phyloP scores from a whole-genome alignment of 1,140 invertebrate genomes.

The Reticulitermes speratus region DNA sequence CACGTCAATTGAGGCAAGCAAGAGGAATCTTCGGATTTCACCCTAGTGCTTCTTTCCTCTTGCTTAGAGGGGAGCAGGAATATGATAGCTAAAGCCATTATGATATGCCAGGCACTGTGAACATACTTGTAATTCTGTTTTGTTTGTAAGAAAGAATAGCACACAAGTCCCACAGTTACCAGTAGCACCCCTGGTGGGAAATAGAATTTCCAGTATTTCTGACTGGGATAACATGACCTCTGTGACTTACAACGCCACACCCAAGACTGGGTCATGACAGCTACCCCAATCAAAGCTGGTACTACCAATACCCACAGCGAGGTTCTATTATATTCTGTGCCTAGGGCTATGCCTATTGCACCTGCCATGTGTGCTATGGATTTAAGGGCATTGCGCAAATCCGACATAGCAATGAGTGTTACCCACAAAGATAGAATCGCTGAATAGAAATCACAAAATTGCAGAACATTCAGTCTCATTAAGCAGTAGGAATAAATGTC shows the following conservation, averaged over 20 bases:
- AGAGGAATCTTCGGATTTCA: conserved; percentile 6
- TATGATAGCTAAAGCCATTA: conserved; percentile 77
- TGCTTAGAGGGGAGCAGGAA: conserved; percentile 66
- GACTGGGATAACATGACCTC: conserved; percentile 49
- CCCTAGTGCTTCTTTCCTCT: background rate
- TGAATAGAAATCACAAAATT: conserved; percentile 90
- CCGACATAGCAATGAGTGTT: conserved; percentile 84
- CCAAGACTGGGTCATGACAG: conserved; percentile 65
- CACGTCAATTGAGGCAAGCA: background rate
- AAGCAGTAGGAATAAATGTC: conserved; percentile 67
- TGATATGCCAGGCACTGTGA: conserved; percentile 87
- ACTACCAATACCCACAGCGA: conserved; percentile 78
- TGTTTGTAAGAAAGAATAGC: conserved; percentile 84
- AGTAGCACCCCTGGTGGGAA: conserved; percentile 72
- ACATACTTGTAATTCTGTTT: conserved; percentile 78
- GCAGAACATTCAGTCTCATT: conserved; percentile 67
- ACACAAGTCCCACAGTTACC: conserved; percentile 71
- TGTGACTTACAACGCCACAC: conserved; percentile 56
- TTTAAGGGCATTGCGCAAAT: conserved; percentile 62
- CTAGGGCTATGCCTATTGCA: conserved; percentile 74
- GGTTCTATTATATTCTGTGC: conserved; percentile 80
- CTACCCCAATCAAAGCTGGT: conserved; percentile 68
- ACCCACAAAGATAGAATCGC: conserved; percentile 88
- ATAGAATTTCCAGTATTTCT: conserved; percentile 57
- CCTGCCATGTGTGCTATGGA: conserved; percentile 77